Conservation (phyloP, 2,797 vertebrate genomes). For the Pseudochirops corinnae region DNA sequence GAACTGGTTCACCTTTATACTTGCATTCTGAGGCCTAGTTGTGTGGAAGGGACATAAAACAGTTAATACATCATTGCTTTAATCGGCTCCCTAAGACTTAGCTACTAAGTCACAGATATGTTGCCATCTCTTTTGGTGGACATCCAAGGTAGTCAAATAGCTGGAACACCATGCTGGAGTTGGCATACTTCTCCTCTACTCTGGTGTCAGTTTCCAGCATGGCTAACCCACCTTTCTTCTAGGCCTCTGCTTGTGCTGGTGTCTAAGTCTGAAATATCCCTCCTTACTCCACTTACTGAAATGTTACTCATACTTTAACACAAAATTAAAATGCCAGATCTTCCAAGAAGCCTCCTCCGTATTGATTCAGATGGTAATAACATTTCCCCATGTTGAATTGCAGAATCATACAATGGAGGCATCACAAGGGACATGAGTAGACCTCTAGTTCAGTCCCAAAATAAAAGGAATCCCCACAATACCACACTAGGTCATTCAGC, state of each 20-base stretch:
- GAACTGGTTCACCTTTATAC: background rate
- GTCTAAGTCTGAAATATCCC: background rate
- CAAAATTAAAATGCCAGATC: background rate
- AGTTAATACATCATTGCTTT: background rate
- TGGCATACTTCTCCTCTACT: background rate
- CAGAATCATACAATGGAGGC: background rate
- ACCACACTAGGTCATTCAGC: background rate
- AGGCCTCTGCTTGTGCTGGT: too few species aligned
- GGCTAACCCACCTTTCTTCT: background rate
- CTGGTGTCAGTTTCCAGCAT: background rate
- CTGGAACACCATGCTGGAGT: background rate
- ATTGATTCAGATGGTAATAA: background rate
- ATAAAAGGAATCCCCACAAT: background rate
- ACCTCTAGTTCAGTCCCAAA: too few species aligned
- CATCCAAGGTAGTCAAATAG: background rate
- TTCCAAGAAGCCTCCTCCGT: background rate
- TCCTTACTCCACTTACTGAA: background rate
- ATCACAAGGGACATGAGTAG: background rate
- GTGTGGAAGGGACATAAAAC: background rate
- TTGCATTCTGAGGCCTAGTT: background rate
- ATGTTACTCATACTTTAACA: background rate
- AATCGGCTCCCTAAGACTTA: background rate
- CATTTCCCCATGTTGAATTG: background rate
- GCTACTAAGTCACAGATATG: background rate
- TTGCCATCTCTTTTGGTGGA: background rate